Conservation (phyloP, 2,797 vertebrate species). For the Decapterus maruadsi region DNA sequence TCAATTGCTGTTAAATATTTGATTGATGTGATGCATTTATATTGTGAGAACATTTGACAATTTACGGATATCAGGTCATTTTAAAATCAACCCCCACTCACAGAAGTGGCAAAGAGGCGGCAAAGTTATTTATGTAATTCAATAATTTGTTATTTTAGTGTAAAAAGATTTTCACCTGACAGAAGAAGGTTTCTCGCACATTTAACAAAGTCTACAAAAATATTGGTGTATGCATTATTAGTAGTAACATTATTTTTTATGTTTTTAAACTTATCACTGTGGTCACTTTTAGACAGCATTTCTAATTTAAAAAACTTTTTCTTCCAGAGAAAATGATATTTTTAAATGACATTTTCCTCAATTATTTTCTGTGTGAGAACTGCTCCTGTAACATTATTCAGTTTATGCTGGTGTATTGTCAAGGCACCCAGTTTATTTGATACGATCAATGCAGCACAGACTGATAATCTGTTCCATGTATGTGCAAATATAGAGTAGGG, state of each 20-base stretch:
- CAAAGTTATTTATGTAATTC: not conserved
- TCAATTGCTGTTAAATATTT: not conserved
- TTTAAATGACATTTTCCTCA: not conserved
- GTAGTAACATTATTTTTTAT: not conserved
- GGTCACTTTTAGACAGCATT: not conserved
- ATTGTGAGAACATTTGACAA: too few species aligned
- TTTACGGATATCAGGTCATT: not conserved
- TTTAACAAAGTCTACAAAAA: not conserved
- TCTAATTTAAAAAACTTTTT: not conserved
- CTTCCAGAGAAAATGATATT: not conserved
- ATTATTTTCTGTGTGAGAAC: not conserved
- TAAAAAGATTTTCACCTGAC: not conserved
- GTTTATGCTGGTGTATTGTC: slow-evolving; percentile 30
- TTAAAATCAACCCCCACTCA: not conserved
- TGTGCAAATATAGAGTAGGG: not conserved
- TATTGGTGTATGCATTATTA: not conserved
- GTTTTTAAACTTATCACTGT: not conserved
- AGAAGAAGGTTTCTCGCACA: not conserved
- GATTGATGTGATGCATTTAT: too few species aligned
- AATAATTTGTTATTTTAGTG: slow-evolving; percentile 1
- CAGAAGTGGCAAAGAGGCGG: not conserved
- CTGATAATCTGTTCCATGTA: not conserved
- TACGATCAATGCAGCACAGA: too few species aligned
- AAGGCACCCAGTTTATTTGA: slow-evolving; percentile 48
- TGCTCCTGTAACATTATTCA: not conserved